Conservation (phyloP, 2,888 invertebrate genomes). For the Drosophila meridionalis region DNA sequence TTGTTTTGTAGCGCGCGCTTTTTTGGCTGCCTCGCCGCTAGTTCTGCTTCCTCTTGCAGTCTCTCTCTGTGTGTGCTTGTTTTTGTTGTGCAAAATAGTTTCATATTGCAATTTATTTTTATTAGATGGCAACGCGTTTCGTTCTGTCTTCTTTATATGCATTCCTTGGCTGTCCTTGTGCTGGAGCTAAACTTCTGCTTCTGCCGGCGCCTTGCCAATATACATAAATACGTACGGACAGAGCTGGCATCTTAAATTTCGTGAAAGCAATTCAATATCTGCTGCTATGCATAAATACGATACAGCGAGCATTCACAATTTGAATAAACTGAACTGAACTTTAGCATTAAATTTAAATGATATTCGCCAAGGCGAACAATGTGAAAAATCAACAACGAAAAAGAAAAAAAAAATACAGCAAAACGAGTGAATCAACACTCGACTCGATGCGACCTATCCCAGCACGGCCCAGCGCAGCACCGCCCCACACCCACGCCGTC, state of each 20-base stretch:
- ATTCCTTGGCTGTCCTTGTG: constrained; percentile 31
- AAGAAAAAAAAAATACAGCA: constrained; percentile 2
- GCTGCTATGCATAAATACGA: constrained; percentile 16
- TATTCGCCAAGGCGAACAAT: constrained; percentile 59
- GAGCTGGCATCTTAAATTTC: constrained; percentile 26
- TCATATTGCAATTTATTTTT: constrained; percentile 75
- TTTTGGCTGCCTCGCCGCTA: constrained; percentile 15
- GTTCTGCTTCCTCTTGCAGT: constrained; percentile 1
- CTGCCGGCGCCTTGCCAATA: neutral
- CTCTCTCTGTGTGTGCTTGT: constrained; percentile 3
- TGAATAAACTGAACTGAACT: constrained; percentile 47
- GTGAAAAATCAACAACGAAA: constrained; percentile 50
- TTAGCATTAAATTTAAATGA: constrained; percentile 74
- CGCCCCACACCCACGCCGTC: neutral
- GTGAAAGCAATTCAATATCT: constrained; percentile 23
- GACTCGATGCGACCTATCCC: constrained; percentile 5
- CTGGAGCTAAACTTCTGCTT: neutral
- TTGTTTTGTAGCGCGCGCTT: constrained; percentile 30
- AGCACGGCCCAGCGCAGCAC: neutral
- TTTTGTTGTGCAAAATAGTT: constrained; percentile 59
- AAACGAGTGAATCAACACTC: constrained; percentile 47
- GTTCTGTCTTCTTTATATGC: constrained; percentile 32
- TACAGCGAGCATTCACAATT: constrained; percentile 29
- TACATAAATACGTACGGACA: neutral
- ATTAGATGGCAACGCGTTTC: constrained; percentile 53